phyloP scores from a whole-genome alignment of 1,140 invertebrate genomes.

The Drosophila orosa region DNA sequence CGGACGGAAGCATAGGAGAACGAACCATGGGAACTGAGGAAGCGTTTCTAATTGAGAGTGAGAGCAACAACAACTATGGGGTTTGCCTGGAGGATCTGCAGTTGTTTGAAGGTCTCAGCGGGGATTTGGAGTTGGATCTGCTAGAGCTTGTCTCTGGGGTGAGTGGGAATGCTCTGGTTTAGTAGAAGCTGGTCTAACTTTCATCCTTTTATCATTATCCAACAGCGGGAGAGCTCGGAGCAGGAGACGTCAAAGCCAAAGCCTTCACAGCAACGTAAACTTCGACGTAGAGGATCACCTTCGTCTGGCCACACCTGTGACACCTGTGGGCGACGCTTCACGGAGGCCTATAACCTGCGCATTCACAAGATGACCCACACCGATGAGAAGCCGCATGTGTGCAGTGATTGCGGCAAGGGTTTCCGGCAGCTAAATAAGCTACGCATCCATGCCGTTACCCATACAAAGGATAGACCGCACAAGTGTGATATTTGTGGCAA shows the following conservation, averaged over 20 bases:
- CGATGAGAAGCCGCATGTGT: slow-evolving; percentile 77
- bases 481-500: slow-evolving; percentile 85
- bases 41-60: neutral
- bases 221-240: neutral
- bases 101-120: slow-evolving; percentile 38
- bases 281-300: neutral
- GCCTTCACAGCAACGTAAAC: neutral
- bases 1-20: neutral
- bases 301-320: slow-evolving; percentile 42
- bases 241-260: neutral
- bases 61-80: slow-evolving; percentile 26
- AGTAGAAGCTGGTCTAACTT: neutral
- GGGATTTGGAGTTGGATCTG: slow-evolving; percentile 23
- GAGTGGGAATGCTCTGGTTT: neutral
- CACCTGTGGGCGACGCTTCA: slow-evolving; percentile 52
- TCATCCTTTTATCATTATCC: neutral
- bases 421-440: slow-evolving; percentile 78
- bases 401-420: slow-evolving; percentile 70
- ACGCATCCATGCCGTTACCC: slow-evolving; percentile 85
- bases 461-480: slow-evolving; percentile 85
- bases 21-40: slow-evolving; percentile 8
- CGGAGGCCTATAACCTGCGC: slow-evolving; percentile 69
- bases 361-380: slow-evolving; percentile 78
- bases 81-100: slow-evolving; percentile 56
- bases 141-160: slow-evolving; percentile 34